phyloP scores from a whole-genome alignment of 64 coral and sea anemone species.

The Platygyra sinensis region DNA sequence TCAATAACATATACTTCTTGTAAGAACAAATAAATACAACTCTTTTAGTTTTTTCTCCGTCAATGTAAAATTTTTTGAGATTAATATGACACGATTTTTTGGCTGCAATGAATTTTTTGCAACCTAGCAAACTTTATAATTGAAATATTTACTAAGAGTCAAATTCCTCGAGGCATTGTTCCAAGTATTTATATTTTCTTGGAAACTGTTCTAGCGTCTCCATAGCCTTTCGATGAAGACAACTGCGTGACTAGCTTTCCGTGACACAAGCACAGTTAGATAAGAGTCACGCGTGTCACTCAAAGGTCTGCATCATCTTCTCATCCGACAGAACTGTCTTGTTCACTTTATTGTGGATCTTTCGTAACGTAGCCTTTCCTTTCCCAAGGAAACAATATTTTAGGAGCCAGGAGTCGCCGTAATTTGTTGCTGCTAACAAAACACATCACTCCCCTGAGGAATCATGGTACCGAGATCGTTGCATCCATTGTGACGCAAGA shows the following conservation, averaged over 20 bases:
- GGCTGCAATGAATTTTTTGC: not conserved
- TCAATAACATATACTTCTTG: slow-evolving; percentile 27
- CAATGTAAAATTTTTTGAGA: slow-evolving; percentile 15
- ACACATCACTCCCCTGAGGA: slow-evolving; percentile 72
- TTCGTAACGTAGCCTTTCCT: not conserved
- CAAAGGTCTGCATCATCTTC: too few species aligned
- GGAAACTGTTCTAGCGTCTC: not conserved
- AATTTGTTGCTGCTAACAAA: slow-evolving; percentile 3
- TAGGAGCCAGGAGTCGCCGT: not conserved
- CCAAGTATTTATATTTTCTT: not conserved
- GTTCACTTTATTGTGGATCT: not conserved
- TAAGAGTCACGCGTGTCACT: not conserved
- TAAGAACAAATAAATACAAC: slow-evolving; percentile 58
- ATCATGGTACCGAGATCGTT: slow-evolving; percentile 87
- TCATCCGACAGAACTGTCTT: not conserved
- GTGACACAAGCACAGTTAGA: not conserved
- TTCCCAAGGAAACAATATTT: not conserved
- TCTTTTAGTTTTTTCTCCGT: slow-evolving; percentile 7
- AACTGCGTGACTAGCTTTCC: not conserved
- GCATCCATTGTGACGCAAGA: slow-evolving; percentile 86
- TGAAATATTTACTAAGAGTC: not conserved
- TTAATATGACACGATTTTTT: not conserved
- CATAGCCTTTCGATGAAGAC: not conserved
- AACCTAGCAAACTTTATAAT: not conserved
- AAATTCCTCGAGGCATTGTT: not conserved